Conservation (phyloP, 2,888 invertebrate genomes). For the Xylota segnis region DNA sequence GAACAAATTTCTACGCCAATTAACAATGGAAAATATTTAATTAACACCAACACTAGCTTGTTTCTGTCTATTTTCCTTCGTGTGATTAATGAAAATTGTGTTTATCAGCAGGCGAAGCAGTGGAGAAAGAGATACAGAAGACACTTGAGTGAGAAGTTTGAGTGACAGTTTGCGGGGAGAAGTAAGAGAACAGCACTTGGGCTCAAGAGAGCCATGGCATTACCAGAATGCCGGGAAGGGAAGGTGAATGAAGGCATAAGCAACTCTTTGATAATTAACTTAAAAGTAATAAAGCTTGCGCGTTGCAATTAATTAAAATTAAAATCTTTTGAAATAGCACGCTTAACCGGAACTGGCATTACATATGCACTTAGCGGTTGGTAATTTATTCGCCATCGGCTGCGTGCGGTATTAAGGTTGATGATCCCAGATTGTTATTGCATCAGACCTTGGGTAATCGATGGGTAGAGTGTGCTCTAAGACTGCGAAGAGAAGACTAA, state of each 20-base stretch:
- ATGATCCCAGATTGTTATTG: constrained; percentile 8
- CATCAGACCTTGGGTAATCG: not conserved
- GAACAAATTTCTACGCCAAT: constrained; percentile 9
- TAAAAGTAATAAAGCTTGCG: constrained; percentile 27
- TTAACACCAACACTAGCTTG: constrained; percentile 22
- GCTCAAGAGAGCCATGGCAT: constrained; percentile 15
- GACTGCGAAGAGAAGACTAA: no score
- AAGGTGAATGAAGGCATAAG: constrained; percentile 2
- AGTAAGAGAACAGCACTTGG: not conserved
- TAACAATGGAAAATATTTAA: constrained; percentile 51
- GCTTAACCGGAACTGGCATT: constrained; percentile 34
- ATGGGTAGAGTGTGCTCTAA: not conserved
- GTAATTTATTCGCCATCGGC: not conserved
- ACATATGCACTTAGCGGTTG: not conserved
- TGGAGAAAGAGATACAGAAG: not conserved
- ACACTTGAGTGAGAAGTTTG: not conserved
- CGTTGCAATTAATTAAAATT: constrained; percentile 40
- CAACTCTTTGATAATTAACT: constrained; percentile 34
- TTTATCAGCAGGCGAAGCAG: not conserved
- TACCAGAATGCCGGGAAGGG: not conserved
- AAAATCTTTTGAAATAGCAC: constrained; percentile 32
- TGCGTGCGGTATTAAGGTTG: constrained; percentile 13
- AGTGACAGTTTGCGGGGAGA: not conserved
- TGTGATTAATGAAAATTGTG: constrained; percentile 32
- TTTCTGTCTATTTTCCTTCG: no score